Percentiles rank a stretch among this genome's conserved stretches.
Evolutionary conservation across 1,140 invertebrate genomes (phyloP).

Genomic region (Ceratina australensis): DNA sequence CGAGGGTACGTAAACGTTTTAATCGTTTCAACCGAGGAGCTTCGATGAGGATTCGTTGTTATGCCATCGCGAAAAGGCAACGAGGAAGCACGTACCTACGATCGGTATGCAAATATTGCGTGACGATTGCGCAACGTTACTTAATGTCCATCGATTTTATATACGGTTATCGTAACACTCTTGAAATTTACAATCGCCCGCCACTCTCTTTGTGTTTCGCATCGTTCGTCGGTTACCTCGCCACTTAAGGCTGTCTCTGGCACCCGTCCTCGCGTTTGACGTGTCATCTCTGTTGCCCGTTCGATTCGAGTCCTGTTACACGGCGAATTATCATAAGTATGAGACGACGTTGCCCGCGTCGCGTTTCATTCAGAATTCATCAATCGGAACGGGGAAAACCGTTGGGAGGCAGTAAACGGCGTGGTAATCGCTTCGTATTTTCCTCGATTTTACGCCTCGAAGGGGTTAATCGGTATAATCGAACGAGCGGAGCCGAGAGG

Average conservation of each 20-base stretch:
- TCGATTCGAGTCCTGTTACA: too few species aligned
- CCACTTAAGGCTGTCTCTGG: not conserved
- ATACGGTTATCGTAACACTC: slow-evolving; percentile 37
- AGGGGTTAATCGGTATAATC: slow-evolving; percentile 1
- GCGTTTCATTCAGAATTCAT: too few species aligned
- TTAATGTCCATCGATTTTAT: slow-evolving; percentile 11
- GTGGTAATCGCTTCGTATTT: too few species aligned
- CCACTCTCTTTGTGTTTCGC: not conserved
- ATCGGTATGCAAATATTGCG: slow-evolving; percentile 38
- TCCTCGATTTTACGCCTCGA: not conserved
- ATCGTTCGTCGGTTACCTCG: not conserved
- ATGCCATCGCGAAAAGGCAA: slow-evolving; percentile 20
- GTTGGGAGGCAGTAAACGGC: too few species aligned
- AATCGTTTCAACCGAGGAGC: not conserved
- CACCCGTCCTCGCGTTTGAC: too few species aligned
- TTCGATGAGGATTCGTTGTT: not conserved
- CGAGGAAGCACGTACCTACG: slow-evolving; percentile 5
- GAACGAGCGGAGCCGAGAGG: not conserved
- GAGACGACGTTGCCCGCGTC: too few species aligned
- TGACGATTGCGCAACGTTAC: slow-evolving; percentile 23
- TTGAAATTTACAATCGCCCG: slow-evolving; percentile 12
- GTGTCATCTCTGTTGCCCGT: too few species aligned
- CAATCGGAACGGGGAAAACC: too few species aligned
- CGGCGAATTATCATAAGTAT: too few species aligned
- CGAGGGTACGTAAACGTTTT: slow-evolving; percentile 15